phyloP scores from a whole-genome alignment of 2,113 vertebrate genomes.

The Tyrannus savana region DNA sequence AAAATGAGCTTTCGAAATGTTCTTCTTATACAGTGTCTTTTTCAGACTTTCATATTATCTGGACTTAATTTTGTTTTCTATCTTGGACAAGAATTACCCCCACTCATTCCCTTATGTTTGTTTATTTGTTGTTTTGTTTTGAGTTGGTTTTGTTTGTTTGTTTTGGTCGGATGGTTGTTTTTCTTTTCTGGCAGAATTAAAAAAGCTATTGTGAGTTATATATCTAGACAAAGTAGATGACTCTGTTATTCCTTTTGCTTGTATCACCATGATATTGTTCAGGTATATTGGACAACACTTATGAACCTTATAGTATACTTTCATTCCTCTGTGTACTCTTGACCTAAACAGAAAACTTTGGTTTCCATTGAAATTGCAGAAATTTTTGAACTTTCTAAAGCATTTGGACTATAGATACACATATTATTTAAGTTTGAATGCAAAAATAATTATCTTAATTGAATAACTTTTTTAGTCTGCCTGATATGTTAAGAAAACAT shows the following conservation, averaged over 20 bases:
- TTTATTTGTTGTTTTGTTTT: neutral
- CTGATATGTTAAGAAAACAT: neutral
- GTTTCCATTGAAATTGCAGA: neutral
- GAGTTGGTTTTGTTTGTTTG: neutral
- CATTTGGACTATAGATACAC: neutral
- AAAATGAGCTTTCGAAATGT: neutral
- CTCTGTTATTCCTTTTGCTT: neutral
- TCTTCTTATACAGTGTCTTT: neutral
- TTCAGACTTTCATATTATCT: neutral
- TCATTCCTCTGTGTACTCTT: neutral
- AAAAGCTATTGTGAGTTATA: neutral
- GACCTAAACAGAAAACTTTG: neutral
- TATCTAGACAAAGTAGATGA: neutral
- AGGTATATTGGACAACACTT: neutral
- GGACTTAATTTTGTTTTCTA: neutral
- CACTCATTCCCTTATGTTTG: neutral
- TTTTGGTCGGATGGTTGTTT: neutral
- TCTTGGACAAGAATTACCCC: neutral
- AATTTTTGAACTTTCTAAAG: neutral
- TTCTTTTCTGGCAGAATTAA: neutral
- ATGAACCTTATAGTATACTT: neutral
- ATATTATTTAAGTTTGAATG: neutral
- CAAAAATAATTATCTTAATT: neutral
- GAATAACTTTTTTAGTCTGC: neutral
- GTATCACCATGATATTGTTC: neutral